Evolutionary conservation across 2,797 vertebrate genomes (phyloP), one percentile per base, ranked within the genome.

Genomic region (Cheirogaleus major): DNA sequence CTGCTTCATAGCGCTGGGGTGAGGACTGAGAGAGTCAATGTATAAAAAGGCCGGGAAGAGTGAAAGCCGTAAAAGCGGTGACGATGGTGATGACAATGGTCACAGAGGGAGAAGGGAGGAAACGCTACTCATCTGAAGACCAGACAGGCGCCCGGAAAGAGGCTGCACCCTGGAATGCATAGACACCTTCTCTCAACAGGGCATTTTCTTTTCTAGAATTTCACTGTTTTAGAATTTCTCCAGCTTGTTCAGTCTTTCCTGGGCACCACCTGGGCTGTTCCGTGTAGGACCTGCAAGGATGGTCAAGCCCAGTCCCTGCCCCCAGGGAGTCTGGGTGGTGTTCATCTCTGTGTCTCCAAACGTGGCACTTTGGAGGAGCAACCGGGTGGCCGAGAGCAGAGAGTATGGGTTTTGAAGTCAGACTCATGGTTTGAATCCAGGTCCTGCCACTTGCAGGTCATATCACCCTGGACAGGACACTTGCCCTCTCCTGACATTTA

Each of bases 41-140:
- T 17, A 3, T 3, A 22, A 30, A 61, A 35, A 38, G 20, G 10
- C 43, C 48, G 4, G n/a, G 27, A 20, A 23, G 20, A 45, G n/a
- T 20, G 50, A 65, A 63, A 75, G 41, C 61, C 11, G 25, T 27
- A 2, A 23, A 78, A n/a, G n/a, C n/a, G 30, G 5, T 6, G 11
- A 20, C n/a, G 2, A 18, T 0, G 8, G 6, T 41, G 41, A 30
- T 30, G 32, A 4, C 17, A 32, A 2, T 2, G 18, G 1, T 50
- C 25, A 27, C 4, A n/a, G 14, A 0, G 52, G 59, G 2, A 48
- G 43, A 30, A 30, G 45, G 35, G 18, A n/a, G 76, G 30, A 61
- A 38, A 5, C 0, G 10, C n/a, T 6, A 61, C 20, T 78, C 41
- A 0, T 7, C n/a, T 13, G 25, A 52, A 45, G 72, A 63, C 75